phyloP scores from a whole-genome alignment of 2,888 invertebrate species.

The Tenthredo distinguenda region DNA sequence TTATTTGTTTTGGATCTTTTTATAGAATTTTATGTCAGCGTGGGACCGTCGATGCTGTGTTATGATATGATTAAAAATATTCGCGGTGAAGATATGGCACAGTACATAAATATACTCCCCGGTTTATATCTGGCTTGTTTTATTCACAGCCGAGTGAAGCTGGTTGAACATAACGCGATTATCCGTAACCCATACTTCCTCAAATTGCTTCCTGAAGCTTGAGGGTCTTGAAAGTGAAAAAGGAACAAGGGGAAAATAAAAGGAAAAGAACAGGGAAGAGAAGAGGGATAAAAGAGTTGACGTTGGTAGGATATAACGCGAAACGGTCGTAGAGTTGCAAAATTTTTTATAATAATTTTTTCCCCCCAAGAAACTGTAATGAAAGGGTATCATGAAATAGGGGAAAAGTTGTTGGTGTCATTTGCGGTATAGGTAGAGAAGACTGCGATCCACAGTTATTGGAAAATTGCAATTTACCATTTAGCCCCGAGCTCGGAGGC shows the following conservation, averaged over 20 bases:
- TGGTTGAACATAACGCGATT: background rate
- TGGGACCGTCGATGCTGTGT: too few relatives aligned
- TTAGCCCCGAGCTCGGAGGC: background rate
- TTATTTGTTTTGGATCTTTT: background rate
- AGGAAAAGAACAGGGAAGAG: too few relatives aligned
- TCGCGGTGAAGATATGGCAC: too few relatives aligned
- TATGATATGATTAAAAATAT: too few relatives aligned
- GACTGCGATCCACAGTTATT: slow-evolving; percentile 13
- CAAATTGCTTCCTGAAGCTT: background rate
- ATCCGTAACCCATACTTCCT: slow-evolving; percentile 25
- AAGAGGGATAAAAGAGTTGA: too few relatives aligned
- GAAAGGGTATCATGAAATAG: background rate
- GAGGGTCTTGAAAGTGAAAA: background rate
- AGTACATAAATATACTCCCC: background rate
- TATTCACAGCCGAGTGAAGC: background rate
- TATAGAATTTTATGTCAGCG: background rate
- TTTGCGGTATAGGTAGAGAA: background rate
- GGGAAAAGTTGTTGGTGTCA: background rate
- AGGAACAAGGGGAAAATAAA: background rate
- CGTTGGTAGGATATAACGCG: too few relatives aligned
- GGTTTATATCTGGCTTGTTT: background rate
- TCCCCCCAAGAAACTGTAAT: too few relatives aligned
- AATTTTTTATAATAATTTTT: too few relatives aligned
- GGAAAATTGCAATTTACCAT: slow-evolving; percentile 31
- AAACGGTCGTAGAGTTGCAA: too few relatives aligned